Conservation (phyloP, 2,113 vertebrate species). For the Nanorana parkeri region DNA sequence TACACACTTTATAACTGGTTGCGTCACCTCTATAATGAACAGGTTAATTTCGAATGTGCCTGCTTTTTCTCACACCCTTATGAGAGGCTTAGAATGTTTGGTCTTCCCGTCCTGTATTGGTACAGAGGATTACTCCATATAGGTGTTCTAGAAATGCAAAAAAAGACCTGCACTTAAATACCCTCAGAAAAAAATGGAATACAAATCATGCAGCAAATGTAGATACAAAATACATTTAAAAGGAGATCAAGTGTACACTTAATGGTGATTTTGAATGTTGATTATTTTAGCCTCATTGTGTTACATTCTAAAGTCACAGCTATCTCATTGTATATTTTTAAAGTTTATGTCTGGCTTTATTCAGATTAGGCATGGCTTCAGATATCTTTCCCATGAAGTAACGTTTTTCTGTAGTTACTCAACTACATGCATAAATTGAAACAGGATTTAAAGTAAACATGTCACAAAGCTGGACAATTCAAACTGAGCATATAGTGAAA, state of each 20-base stretch:
- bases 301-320: neutral
- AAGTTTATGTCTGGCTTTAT: slow-evolving; percentile 49
- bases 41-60: slow-evolving; percentile 14
- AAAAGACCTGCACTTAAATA: too few relatives aligned
- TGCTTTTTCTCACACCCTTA: slow-evolving; percentile 21
- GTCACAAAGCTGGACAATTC: too few relatives aligned
- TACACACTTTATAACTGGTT: slow-evolving; percentile 18
- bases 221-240: neutral
- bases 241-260: neutral
- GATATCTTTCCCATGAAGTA: slow-evolving; percentile 43
- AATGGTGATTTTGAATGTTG: neutral
- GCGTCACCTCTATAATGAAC: slow-evolving; percentile 26
- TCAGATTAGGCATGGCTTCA: slow-evolving; percentile 20
- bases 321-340: slow-evolving; percentile 42
- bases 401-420: slow-evolving; percentile 4
- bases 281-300: slow-evolving; percentile 8
- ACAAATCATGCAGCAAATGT: too few relatives aligned
- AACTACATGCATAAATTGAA: neutral
- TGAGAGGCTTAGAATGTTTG: slow-evolving; percentile 15
- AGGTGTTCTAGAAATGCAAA: neutral
- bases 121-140: too few relatives aligned
- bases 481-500: too few relatives aligned
- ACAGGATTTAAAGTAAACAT: too few relatives aligned
- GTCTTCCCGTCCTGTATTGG: neutral
- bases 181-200: too few relatives aligned